Conservation (phyloP, 2,888 invertebrate species). For the Matsumyia berberina region DNA sequence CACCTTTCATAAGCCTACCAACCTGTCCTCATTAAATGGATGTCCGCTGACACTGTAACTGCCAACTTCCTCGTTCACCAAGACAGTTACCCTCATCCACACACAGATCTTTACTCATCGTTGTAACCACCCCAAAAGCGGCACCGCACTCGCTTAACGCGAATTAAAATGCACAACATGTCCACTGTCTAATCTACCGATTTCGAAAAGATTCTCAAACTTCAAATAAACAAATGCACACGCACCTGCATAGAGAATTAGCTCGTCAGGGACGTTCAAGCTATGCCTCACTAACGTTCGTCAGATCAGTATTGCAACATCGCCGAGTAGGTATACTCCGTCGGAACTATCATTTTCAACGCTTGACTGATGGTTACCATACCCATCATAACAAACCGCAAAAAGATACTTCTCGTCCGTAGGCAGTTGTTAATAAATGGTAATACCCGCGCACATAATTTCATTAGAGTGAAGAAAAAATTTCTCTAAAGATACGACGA, state of each 20-base stretch:
- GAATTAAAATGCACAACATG: conserved; percentile 18
- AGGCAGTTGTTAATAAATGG: conserved; percentile 14
- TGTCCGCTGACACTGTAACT: background rate
- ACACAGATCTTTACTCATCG: background rate
- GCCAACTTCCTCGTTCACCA: conserved; percentile 21
- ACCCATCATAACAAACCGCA: background rate
- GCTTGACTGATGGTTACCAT: conserved; percentile 22
- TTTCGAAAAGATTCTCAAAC: conserved; percentile 1
- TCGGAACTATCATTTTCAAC: conserved; percentile 29
- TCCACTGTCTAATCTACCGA: no score
- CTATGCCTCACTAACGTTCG: conserved; percentile 42
- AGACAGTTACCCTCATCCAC: background rate
- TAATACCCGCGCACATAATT: conserved; percentile 32
- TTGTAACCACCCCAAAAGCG: background rate
- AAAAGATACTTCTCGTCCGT: conserved; percentile 17
- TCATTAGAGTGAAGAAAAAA: conserved; percentile 22
- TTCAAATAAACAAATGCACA: conserved; percentile 20
- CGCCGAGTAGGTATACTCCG: background rate
- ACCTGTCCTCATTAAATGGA: background rate
- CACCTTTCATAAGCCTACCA: background rate
- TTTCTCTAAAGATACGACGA: conserved; percentile 35
- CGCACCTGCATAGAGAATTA: conserved; percentile 30
- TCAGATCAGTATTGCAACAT: conserved; percentile 41
- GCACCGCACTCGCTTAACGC: conserved; percentile 1
- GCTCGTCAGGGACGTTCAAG: conserved; percentile 3